phyloP scores from a whole-genome alignment of 2,888 invertebrate species.

The Lapara coniferarum region DNA sequence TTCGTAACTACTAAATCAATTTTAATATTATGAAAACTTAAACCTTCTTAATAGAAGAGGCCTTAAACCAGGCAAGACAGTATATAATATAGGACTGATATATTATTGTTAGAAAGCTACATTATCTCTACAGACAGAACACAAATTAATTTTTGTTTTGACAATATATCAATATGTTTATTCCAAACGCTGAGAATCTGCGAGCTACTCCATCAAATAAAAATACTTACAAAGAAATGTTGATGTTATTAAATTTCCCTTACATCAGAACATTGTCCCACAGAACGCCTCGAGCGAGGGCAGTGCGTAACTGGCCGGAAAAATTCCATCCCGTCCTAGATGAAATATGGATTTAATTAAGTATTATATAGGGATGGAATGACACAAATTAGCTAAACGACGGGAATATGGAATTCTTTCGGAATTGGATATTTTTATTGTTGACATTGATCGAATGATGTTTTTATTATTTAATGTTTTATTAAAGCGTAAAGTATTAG shows the following conservation, averaged over 20 bases:
- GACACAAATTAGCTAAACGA: neutral
- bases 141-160: too few species aligned
- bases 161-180: too few species aligned
- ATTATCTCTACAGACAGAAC: too few species aligned
- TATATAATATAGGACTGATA: too few species aligned
- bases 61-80: too few species aligned
- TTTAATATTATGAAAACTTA: too few species aligned
- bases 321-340: slow-evolving; percentile 61
- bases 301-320: slow-evolving; percentile 69
- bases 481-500: too few species aligned
- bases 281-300: slow-evolving; percentile 52
- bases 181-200: too few species aligned
- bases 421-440: neutral
- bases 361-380: slow-evolving; percentile 45
- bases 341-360: slow-evolving; percentile 76
- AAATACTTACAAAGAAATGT: neutral
- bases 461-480: too few species aligned
- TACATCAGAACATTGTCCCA: neutral
- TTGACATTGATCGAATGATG: neutral
- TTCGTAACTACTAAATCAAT: too few species aligned
- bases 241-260: slow-evolving; percentile 5
- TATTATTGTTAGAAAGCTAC: too few species aligned
- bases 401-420: neutral
- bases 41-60: too few species aligned
- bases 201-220: neutral